A percentile compares a stretch with the other conserved stretches of the same genome.
These are phyloP conservation scores for Ichneumoninae sp. DNA, from an alignment of 2,888 invertebrate genomes.

Conservation along the genomic window DNA sequence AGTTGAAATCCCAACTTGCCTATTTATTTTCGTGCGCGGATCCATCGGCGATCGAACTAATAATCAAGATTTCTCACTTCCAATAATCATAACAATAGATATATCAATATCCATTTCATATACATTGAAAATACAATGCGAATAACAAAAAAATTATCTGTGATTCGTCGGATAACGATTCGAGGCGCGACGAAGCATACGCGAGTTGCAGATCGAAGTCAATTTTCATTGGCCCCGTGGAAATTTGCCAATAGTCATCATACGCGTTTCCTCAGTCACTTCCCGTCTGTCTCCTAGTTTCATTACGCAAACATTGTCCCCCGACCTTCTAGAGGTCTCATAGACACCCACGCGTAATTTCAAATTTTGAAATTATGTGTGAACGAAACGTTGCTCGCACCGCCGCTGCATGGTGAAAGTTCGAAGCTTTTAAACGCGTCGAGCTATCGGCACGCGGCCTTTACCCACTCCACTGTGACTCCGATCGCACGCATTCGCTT, in stretches of 20 bases:
- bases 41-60: too few relatives aligned
- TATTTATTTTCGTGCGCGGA: too few relatives aligned
- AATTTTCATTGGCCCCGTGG: constrained; percentile 18
- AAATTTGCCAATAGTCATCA: constrained; percentile 43
- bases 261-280: neutral
- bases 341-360: neutral
- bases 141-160: too few relatives aligned
- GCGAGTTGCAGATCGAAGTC: neutral
- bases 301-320: constrained; percentile 25
- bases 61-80: too few relatives aligned
- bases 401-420: constrained; percentile 32
- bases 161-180: neutral
- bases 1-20: too few relatives aligned
- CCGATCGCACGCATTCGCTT: constrained; percentile 27
- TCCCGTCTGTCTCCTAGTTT: neutral
- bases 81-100: too few relatives aligned
- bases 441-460: constrained; percentile 33
- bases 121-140: neutral
- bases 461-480: constrained; percentile 61
- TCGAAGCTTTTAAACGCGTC: constrained; percentile 31
- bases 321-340: neutral
- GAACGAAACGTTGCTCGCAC: neutral
- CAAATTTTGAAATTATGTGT: neutral
- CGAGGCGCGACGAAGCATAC: neutral
- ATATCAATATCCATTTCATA: neutral